Evolutionary conservation across 2,113 vertebrate species (phyloP), one percentile per base, ranked within the genome.

Genomic region (Eulemur macaco): DNA sequence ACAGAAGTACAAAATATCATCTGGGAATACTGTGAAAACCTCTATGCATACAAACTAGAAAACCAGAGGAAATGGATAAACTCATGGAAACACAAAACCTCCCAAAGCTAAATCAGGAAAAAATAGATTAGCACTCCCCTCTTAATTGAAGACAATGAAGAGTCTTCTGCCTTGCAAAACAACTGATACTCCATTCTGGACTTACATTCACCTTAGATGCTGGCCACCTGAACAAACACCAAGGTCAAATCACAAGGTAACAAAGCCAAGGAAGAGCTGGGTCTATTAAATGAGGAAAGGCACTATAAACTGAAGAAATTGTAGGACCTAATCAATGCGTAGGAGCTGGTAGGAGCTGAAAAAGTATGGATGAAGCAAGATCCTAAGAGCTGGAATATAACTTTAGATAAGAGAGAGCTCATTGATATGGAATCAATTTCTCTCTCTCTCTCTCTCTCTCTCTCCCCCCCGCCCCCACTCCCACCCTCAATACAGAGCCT

Each of bases 391-490:
- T 45, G 11, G 5, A 86, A 29, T 69, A 87, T 34, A 37, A 12
- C 2, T 4, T 69, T 71, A 14, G 20, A n/a, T 42, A 39, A 73
- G 0, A 66, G 1, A 50, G 14, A 88, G 0, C 21, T 52, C 1
- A 52, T 8, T 90, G 23, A 94, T 54, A 29, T n/a, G 1, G 1
- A 76, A 76, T 81, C 68, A 39, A 39, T 52, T 4, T 87, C 7
- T 63, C 12, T 52, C 50, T 52, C 50, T 14, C 50, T 15, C 13
- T 52, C 50, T 15, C 50, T 52, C 50, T 50, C 50, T 52, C 14
- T 15, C 14, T 15, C 50, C 4, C 52, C 18, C 17, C 42, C 42
- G 0, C 47, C 10, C 8, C 47, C 50, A 3, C 39, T 39, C 39
- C 42, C 4, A 5, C 7, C 42, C 12, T 68, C 76, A 77, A 31